phyloP scores from a whole-genome alignment of 2,888 invertebrate genomes.

The Antheraea assamensis region DNA sequence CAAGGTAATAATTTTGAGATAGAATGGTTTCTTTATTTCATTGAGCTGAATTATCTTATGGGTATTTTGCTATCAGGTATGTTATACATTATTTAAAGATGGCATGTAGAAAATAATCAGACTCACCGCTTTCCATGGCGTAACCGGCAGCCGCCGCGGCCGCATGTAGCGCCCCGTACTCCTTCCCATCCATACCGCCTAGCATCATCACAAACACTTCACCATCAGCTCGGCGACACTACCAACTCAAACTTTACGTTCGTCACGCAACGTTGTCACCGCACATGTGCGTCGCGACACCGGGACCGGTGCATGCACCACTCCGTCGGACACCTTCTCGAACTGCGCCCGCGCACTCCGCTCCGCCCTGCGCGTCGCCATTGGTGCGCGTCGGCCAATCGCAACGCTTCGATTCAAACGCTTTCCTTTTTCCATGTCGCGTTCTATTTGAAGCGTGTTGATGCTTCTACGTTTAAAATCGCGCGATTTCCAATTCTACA shows the following conservation, averaged over 20 bases:
- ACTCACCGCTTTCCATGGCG: slow-evolving; percentile 70
- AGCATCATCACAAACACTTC: slow-evolving; percentile 66
- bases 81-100: not conserved
- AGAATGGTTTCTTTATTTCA: too few relatives aligned
- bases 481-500: slow-evolving; percentile 39
- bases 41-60: too few relatives aligned
- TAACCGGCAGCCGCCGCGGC: slow-evolving; percentile 73
- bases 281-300: slow-evolving; percentile 49
- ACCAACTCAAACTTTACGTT: slow-evolving; percentile 43
- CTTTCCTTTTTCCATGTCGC: slow-evolving; percentile 78
- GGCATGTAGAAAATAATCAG: not conserved
- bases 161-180: slow-evolving; percentile 78
- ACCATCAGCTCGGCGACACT: slow-evolving; percentile 32
- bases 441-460: slow-evolving; percentile 79
- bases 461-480: slow-evolving; percentile 53
- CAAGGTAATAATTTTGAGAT: too few relatives aligned
- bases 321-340: slow-evolving; percentile 53
- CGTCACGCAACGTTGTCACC: slow-evolving; percentile 49
- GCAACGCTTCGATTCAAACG: slow-evolving; percentile 77
- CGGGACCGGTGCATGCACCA: slow-evolving; percentile 46
- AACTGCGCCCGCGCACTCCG: slow-evolving; percentile 44
- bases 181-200: slow-evolving; percentile 78
- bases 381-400: slow-evolving; percentile 76
- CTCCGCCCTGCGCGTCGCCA: slow-evolving; percentile 66
- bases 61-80: not conserved